phyloP scores from a whole-genome alignment of 2,113 vertebrate species.

The Alligator mississippiensis region DNA sequence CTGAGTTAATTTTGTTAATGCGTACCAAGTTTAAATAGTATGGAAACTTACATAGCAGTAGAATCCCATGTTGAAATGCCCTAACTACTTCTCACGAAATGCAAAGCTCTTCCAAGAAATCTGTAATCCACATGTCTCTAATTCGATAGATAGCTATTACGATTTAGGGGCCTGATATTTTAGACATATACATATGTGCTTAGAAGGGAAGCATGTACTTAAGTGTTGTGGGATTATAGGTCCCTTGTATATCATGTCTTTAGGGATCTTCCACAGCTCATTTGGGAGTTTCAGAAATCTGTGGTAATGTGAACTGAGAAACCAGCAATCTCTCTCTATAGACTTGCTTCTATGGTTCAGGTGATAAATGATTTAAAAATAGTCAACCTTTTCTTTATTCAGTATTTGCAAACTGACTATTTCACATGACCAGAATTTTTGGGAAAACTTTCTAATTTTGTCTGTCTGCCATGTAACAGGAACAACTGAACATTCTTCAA shows the following conservation, averaged over 20 bases:
- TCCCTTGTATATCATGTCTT: not conserved
- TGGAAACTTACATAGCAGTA: not conserved
- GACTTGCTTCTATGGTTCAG: slow-evolving; percentile 3
- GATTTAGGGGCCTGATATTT: not conserved
- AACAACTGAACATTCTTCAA: slow-evolving; percentile 85
- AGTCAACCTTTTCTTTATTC: slow-evolving; percentile 10
- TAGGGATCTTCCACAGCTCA: not conserved
- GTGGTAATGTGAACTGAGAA: not conserved
- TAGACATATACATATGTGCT: not conserved
- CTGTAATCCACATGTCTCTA: not conserved
- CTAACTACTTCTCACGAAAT: not conserved
- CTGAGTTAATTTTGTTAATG: not conserved
- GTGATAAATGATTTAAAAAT: not conserved
- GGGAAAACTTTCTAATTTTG: slow-evolving; percentile 26
- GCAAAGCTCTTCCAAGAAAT: not conserved
- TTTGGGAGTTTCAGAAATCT: not conserved
- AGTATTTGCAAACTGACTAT: slow-evolving; percentile 12
- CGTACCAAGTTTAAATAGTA: not conserved
- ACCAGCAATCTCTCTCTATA: not conserved
- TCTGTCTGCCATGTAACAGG: slow-evolving; percentile 75
- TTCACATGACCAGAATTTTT: slow-evolving; percentile 12
- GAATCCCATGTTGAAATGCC: not conserved
- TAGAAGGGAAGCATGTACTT: not conserved
- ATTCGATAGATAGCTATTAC: not conserved
- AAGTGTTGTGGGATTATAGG: not conserved